Conservation (phyloP, 2,888 invertebrate species). For the Phalera bucephala region DNA sequence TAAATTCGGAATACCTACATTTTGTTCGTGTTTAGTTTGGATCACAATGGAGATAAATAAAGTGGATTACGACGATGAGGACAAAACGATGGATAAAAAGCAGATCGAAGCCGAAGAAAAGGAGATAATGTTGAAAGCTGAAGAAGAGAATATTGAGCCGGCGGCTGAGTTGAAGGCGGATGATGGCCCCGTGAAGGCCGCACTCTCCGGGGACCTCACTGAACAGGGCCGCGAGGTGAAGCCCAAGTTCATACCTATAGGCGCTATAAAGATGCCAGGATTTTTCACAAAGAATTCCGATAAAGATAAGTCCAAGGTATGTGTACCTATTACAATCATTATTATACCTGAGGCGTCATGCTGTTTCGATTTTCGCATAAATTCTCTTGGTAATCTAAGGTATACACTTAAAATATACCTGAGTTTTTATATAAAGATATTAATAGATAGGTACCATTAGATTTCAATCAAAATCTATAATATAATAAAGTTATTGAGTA, state of each 20-base stretch:
- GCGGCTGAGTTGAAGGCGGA: conserved; percentile 70
- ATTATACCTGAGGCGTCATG: too few relatives aligned
- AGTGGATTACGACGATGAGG: conserved; percentile 63
- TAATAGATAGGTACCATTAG: too few relatives aligned
- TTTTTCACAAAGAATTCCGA: conserved; percentile 91
- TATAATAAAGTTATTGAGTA: too few relatives aligned
- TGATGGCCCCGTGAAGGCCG: conserved; percentile 75
- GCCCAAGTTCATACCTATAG: conserved; percentile 92
- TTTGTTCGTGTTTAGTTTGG: conserved; percentile 39
- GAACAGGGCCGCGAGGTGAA: conserved; percentile 89
- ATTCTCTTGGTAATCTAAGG: too few relatives aligned
- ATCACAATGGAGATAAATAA: conserved; percentile 68
- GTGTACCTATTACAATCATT: conserved; percentile 3
- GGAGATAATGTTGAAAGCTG: conserved; percentile 84
- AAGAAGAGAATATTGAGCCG: conserved; percentile 76
- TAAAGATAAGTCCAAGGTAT: conserved; percentile 88
- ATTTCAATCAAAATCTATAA: too few relatives aligned
- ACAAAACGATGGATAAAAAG: conserved; percentile 84
- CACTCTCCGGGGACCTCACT: conserved; percentile 79
- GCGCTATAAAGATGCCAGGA: conserved; percentile 94
- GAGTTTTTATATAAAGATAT: too few relatives aligned
- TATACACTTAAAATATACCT: too few relatives aligned
- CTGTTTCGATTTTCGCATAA: too few relatives aligned
- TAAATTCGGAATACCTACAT: conserved; percentile 1
- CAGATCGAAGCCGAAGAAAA: conserved; percentile 86